Conservation (phyloP, 2,888 invertebrate genomes). For the Microchrysa polita region DNA sequence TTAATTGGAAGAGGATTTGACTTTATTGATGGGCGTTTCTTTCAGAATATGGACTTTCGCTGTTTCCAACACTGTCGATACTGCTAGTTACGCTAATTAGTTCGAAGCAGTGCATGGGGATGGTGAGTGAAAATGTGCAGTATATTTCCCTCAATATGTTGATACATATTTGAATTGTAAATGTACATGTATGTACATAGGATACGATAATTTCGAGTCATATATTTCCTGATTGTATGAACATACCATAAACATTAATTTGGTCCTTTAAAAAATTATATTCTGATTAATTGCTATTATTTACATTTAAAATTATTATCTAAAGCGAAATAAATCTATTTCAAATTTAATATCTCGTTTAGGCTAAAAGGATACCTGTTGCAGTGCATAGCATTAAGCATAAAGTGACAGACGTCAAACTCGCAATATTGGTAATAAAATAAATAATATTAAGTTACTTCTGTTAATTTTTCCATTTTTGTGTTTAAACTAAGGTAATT, state of each 20-base stretch:
- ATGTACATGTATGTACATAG: too few species aligned
- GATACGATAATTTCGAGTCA: too few species aligned
- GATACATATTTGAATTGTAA: too few species aligned
- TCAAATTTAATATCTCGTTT: not conserved
- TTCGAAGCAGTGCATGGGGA: slow-evolving; percentile 13
- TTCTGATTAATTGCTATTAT: too few species aligned
- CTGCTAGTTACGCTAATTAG: slow-evolving; percentile 23
- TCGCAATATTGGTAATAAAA: slow-evolving; percentile 16
- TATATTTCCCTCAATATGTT: too few species aligned
- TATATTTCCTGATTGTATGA: too few species aligned
- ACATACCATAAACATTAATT: too few species aligned
- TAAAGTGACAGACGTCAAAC: slow-evolving; percentile 16
- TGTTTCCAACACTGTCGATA: slow-evolving; percentile 12
- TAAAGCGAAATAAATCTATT: not conserved
- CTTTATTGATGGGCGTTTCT: too few species aligned
- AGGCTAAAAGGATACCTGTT: slow-evolving; percentile 10
- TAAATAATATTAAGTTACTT: too few species aligned
- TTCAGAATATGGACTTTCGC: slow-evolving; percentile 8
- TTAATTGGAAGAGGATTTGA: not conserved
- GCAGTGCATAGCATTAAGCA: slow-evolving; percentile 28
- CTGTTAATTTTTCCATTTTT: not conserved
- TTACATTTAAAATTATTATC: too few species aligned
- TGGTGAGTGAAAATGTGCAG: not conserved
- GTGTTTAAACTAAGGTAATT: not conserved
- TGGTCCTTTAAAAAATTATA: too few species aligned